Base-by-base conservation (phyloP, 2,113 vertebrate genomes). In the Zosterops hypoxanthus region DNA sequence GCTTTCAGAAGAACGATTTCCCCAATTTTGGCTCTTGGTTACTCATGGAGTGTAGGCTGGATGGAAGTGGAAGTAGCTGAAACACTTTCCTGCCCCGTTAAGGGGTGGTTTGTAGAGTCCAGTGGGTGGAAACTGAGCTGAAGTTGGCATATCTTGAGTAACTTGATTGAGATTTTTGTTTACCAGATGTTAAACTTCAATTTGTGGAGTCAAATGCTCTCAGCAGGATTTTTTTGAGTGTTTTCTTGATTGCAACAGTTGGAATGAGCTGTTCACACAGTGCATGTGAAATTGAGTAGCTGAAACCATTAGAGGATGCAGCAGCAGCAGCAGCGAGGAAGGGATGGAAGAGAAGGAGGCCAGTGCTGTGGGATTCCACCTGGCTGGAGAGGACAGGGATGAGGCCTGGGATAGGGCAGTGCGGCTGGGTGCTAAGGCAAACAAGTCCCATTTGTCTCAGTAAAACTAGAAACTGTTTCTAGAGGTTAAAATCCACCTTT, bases 21-120 rank as follows among this genome's bases (percentile, higher is more conserved):
- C 66, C 66, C 33, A 34, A 4, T 44, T 41, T 36, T 57, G 52
- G 44, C 41, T 92, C 75, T 53, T 11, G 8, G 44, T 97, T 94
- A 88, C 78, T 91, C 90, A 94, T 4, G 11, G 46, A 33, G 85
- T 73, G 90, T 91, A 69, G 94, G 94, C 82, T 93, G 93, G 36
- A 4, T 19, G 29, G 71, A 69, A 79, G 75, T 77, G 42, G 66
- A 94, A 92, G 88, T 44, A 70, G 68, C 90, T 83, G 57, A 78
- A 83, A 39, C 42, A 42, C 46, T 72, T 73, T 77, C 26, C 2
- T 91, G 85, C 72, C 64, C 85, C 24, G 7, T n/a, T 50, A 47
- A 53, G 33, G 47, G 9, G 17, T 88, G 76, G 59, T 52, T 94
- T 77, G 34, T 34, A 25, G 71, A 85, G 49, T 53, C 42, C 47